Base-by-base conservation (phyloP, 2,888 invertebrate species). In the Ormyrus pomaceus region DNA sequence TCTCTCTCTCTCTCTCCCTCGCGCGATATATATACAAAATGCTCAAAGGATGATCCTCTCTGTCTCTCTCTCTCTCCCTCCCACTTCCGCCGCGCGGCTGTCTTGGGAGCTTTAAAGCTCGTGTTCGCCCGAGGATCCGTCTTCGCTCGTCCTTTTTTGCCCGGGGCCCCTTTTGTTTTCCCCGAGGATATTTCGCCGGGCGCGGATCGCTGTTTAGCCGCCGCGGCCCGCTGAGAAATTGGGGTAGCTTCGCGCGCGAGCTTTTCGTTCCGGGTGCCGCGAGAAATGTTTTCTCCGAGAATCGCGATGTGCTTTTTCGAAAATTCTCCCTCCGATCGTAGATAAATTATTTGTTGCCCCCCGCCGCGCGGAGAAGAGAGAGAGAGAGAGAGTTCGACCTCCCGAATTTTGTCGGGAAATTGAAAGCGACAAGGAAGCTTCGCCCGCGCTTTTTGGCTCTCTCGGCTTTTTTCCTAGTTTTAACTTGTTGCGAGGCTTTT, bases 101-200 rank as follows among this genome's bases (percentile, higher is more conserved):
- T 70, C 77, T 77, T 71, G 77, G 71, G 77, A 77, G 77, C 70
- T 77, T 77, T 71, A 70, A 71, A 77, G 70, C 77, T 77, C 65
- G 45, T 71, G 71, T 77, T 77, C 58, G 50, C 65, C 48, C 48
- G 50, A 48, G 10, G 48, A 45, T 68, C 13, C 55, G 7, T 58
- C 76, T 69, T 59, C 51, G 46, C 5, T 46, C 13, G 59, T 59
- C 50, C 9, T 70, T 70, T 46, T 69, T n/a, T 46, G 4, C 58
- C 58, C 48, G 6, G 5, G 6, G 58, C 70, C 11, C 19, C 13
- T 13, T 58, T 11, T 51, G 10, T 59, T 34, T 34, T 19, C 19
- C 19, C 19, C 19, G 19, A 19, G 19, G 19, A 19, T 19, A 19
- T 19, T 19, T 19, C 19, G 19, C 19, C 70, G 58, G 11, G n/a